Conservation (phyloP, 2,888 invertebrate species). For the Ennomos fuscantarius region DNA sequence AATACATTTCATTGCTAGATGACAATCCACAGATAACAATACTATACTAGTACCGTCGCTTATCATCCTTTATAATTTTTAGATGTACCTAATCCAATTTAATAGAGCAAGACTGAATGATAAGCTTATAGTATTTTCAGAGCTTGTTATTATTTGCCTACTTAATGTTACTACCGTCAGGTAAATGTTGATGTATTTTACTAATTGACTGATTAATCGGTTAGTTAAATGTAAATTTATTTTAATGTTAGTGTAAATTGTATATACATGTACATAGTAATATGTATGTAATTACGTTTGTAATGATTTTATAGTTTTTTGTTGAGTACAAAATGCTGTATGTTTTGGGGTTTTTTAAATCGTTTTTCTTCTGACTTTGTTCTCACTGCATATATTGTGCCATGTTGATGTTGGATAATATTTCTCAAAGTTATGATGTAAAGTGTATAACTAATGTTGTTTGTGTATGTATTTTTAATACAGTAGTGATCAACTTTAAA, state of each 20-base stretch:
- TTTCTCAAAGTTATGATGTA: slow-evolving; percentile 3
- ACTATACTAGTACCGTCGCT: too few species aligned
- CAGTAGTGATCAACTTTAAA: too few species aligned
- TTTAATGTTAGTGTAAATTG: slow-evolving; percentile 44
- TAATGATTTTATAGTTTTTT: slow-evolving; percentile 47
- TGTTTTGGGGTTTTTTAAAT: slow-evolving; percentile 60
- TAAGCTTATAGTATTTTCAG: not conserved
- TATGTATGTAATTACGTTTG: slow-evolving; percentile 55
- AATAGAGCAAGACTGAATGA: not conserved
- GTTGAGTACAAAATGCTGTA: slow-evolving; percentile 59
- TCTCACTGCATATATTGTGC: slow-evolving; percentile 49
- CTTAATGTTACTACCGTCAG: slow-evolving; percentile 11
- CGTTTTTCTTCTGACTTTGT: slow-evolving; percentile 51
- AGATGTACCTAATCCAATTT: not conserved
- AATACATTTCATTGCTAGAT: not conserved
- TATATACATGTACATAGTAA: slow-evolving; percentile 59
- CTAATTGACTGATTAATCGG: slow-evolving; percentile 72
- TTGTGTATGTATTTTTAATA: not conserved
- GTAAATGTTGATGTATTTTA: slow-evolving; percentile 57
- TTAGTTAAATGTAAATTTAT: slow-evolving; percentile 58
- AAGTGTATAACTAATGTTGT: slow-evolving; percentile 9
- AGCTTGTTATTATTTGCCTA: not conserved
- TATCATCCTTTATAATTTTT: not conserved
- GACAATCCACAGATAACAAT: not conserved
- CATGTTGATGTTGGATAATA: slow-evolving; percentile 45